These are phyloP conservation scores for Drosophila koepferae DNA, from an alignment of 2,888 invertebrate genomes.

Conservation along the genomic window DNA sequence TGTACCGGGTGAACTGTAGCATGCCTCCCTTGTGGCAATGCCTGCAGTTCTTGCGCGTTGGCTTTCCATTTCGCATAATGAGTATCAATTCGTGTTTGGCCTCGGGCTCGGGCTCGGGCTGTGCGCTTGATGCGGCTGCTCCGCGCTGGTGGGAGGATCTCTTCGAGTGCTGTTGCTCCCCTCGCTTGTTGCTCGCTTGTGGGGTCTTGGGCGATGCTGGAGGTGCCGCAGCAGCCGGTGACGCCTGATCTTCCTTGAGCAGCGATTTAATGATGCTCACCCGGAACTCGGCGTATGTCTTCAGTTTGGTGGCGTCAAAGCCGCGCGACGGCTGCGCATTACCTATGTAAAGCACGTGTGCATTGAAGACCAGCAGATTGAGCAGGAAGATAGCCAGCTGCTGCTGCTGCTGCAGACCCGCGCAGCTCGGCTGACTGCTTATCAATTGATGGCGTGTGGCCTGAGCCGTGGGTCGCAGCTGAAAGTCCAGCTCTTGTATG, in stretches of 20 bases:
- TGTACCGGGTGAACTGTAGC: constrained; percentile 65
- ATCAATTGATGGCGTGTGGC: constrained; percentile 52
- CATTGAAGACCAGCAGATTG: constrained; percentile 65
- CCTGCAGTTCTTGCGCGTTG: constrained; percentile 67
- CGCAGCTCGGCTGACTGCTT: constrained; percentile 56
- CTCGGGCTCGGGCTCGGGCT: constrained; percentile 7
- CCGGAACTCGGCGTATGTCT: constrained; percentile 63
- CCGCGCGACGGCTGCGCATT: constrained; percentile 42
- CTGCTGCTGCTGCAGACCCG: constrained; percentile 55
- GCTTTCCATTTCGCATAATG: constrained; percentile 51
- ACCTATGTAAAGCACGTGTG: constrained; percentile 56
- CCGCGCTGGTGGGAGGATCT: background rate
- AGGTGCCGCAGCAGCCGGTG: background rate
- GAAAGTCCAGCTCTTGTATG: constrained; percentile 69
- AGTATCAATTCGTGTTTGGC: constrained; percentile 44
- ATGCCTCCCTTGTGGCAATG: constrained; percentile 68
- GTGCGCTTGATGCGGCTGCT: background rate
- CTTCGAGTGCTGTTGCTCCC: constrained; percentile 16
- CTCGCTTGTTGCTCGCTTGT: background rate
- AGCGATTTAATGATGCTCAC: constrained; percentile 58
- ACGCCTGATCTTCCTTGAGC: constrained; percentile 41
- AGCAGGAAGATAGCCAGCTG: constrained; percentile 61
- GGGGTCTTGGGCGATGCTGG: background rate
- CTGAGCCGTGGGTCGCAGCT: constrained; percentile 43
- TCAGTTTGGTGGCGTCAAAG: constrained; percentile 31